Conservation (phyloP, 2,113 vertebrate genomes). For the Psephotus haematonotus region DNA sequence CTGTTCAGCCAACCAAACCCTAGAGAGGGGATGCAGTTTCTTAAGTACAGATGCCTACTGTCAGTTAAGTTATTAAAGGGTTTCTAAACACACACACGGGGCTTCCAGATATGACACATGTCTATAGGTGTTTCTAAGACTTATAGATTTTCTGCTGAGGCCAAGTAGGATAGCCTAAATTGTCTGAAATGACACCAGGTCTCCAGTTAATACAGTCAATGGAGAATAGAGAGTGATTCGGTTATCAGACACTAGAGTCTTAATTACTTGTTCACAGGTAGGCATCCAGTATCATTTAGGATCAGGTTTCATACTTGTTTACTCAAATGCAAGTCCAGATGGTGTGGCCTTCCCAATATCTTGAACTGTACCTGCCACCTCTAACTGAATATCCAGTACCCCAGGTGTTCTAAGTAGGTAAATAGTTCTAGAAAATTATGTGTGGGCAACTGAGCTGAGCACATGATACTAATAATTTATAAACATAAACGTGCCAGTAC, state of each 20-base stretch:
- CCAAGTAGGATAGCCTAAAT: neutral
- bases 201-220: neutral
- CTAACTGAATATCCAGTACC: neutral
- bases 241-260: neutral
- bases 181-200: neutral
- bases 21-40: neutral
- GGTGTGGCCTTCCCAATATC: neutral
- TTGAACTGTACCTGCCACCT: neutral
- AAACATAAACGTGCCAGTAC: neutral
- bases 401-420: neutral
- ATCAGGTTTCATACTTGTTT: neutral
- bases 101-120: neutral
- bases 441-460: neutral
- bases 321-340: neutral
- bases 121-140: neutral
- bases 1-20: neutral
- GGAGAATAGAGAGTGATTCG: neutral
- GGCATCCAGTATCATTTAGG: neutral
- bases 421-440: neutral
- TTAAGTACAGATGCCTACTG: neutral
- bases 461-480: neutral
- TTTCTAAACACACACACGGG: neutral
- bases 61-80: neutral
- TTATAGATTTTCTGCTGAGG: neutral
- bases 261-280: accelerated